These are phyloP conservation scores for Leucosticte australis DNA, from an alignment of 2,113 vertebrate genomes.

Conservation along the genomic window DNA sequence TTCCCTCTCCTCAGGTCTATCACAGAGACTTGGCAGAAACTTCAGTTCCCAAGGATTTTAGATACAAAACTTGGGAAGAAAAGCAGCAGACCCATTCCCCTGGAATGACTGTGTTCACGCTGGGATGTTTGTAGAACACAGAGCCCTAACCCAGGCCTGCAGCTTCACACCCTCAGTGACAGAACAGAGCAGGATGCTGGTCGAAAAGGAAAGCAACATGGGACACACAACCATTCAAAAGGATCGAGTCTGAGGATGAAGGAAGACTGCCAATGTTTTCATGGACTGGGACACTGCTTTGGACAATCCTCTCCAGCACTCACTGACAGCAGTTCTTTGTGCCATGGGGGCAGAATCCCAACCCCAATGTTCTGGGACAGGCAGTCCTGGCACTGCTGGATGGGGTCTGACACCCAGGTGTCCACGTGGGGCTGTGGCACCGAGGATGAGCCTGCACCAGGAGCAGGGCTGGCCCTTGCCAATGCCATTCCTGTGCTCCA, in stretches of 20 bases:
- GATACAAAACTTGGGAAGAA: neutral
- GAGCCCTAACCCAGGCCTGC: neutral
- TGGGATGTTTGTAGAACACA: neutral
- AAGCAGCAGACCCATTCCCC: neutral
- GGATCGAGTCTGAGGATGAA: neutral
- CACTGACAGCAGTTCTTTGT: accelerated
- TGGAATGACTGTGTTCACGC: accelerated
- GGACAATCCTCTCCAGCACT: neutral
- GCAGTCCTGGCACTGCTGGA: neutral
- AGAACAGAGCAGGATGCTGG: accelerated
- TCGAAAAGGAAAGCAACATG: neutral
- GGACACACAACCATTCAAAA: neutral
- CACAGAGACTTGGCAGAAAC: neutral
- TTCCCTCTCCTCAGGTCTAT: neutral
- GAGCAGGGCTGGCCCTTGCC: neutral
- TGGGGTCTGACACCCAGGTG: accelerated
- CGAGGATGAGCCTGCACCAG: accelerated
- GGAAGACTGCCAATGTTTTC: accelerated
- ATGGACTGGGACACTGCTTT: accelerated
- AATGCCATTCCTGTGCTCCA: accelerated
- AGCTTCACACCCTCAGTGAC: neutral
- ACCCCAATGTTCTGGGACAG: accelerated
- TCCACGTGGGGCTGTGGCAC: accelerated
- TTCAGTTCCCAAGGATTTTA: neutral
- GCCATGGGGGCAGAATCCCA: accelerated